Base-by-base conservation (phyloP, 2,888 invertebrate genomes). In the Noctua pronuba region DNA sequence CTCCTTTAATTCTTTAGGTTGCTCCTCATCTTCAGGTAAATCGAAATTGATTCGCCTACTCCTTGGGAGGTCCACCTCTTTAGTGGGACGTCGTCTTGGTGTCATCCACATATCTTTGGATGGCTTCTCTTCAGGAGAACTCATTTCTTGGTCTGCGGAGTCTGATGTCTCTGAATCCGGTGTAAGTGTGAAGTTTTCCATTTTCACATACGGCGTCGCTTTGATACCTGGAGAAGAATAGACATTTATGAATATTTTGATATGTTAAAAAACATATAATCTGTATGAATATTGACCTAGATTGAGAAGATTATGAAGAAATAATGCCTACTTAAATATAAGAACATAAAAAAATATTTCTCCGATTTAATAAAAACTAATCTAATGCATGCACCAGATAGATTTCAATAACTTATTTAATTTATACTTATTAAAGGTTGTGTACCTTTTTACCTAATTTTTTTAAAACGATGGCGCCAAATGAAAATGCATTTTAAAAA, bases 41-140 rank as follows among this genome's bases (percentile, higher is more conserved):
- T 91, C 87, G 62, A 92, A 92, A 69, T 91, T 77, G 16, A 91
- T 79, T 58, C 84, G 85, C 73, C 84, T 86, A 13, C 72, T 77
- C 60, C 62, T 85, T 0, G 80, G 84, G 18, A 86, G 72, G 66
- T 88, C 76, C 1, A 80, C 74, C 2, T 88, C 89, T 77, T 72
- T 86, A 31, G 44, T 72, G 41, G 77, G 87, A 46, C 77, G 85
- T 21, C 73, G 71, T 73, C 64, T 88, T 8, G 92, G 92, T 1
- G 91, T 92, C 10, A 46, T n/a, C 64, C 82, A 77, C 5, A 65
- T 79, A 18, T 85, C 65, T 24, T 46, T 69, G 31, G 55, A 41
- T 52, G n/a, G n/a, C 31, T 49, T 28, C 0, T 28, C 58, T 69
- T 28, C 73, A 31, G 41, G 41, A 41, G 64, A 65, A 64, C 65